A percentile compares a stretch with the other conserved stretches of the same genome.
Evolutionary conservation across 2,888 invertebrate genomes (phyloP).

Genomic region (Tupiocoris notatus): DNA sequence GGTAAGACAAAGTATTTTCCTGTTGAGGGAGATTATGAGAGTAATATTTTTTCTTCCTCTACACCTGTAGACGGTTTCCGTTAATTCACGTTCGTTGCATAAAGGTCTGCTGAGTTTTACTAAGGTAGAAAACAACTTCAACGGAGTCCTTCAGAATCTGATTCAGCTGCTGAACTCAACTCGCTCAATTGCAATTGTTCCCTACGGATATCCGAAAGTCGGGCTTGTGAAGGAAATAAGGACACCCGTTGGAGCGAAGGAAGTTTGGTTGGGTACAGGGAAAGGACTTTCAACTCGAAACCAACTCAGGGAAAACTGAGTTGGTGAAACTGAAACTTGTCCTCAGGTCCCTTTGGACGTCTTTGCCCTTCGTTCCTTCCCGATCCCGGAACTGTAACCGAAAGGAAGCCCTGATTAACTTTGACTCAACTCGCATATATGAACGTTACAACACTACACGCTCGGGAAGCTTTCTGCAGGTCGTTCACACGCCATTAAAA

Average conservation of each 20-base stretch:
- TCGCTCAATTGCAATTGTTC: not conserved
- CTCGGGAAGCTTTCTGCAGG: too few species aligned
- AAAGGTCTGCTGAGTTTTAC: too few species aligned
- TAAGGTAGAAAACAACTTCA: too few species aligned
- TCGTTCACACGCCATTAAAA: too few species aligned
- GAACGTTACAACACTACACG: too few species aligned
- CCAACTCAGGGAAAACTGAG: not conserved
- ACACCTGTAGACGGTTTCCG: too few species aligned
- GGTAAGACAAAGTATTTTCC: too few species aligned
- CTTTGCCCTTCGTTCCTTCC: not conserved
- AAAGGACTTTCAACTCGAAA: not conserved
- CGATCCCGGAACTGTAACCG: not conserved
- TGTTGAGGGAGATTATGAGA: too few species aligned
- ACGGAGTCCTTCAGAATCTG: not conserved
- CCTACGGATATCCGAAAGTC: not conserved
- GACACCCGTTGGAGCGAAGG: not conserved
- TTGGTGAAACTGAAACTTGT: not conserved
- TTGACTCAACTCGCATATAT: not conserved
- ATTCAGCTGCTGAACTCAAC: not conserved
- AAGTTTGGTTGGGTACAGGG: not conserved
- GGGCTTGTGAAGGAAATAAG: not conserved
- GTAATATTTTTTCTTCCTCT: too few species aligned
- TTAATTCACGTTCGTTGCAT: too few species aligned
- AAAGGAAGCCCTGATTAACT: not conserved
- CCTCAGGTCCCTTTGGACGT: not conserved